Evolutionary conservation across 2,113 vertebrate species (phyloP), one percentile per base, ranked within the genome.

Genomic region (Thalassarche chlororhynchos): DNA sequence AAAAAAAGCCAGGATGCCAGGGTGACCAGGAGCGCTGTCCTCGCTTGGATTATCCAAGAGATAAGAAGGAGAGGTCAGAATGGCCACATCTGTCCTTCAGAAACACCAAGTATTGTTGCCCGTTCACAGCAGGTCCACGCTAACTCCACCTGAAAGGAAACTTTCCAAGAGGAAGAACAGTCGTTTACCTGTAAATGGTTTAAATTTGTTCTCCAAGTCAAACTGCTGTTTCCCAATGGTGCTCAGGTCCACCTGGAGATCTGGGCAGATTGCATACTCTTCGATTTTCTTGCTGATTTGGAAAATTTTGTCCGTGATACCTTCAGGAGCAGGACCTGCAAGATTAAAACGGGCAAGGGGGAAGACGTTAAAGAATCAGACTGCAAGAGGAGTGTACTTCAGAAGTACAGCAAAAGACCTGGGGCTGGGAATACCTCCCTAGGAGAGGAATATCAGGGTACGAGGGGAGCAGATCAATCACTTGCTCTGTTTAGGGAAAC

Each of bases 141-240:
- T 38, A 52, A 47, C 25, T 31, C 36, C 57, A 58, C 29, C 34
- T 14, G 23, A 51, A 44, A 44, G 19, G 24, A 42, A 89, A 58
- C 32, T 47, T 76, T 24, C 58, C 55, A 18, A 55, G 29, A 29
- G 21, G 17, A 61, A 81, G 4, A 78, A 29, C 8, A 40, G 38
- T 51, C 8, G 3, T 87, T 21, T 98, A 99, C 99, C 99, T 98
- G 98, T 99, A 96, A 99, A 99, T 28, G 99, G 99, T 92, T 99
- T 99, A 96, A 99, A 99, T 75, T 99, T 99, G 93, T 99, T 99
- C 97, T 99, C 99, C 97, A 99, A 97, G 94, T 99, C 99, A 98
- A 99, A 99, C 72, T 99, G 99, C 97, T 99, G 99, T 76, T 99
- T 99, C 61, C 99, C 99, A 62, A 99, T 99, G 82, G 98, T 99